phyloP scores from a whole-genome alignment of 2,797 vertebrate genomes.

The Characodon lateralis region DNA sequence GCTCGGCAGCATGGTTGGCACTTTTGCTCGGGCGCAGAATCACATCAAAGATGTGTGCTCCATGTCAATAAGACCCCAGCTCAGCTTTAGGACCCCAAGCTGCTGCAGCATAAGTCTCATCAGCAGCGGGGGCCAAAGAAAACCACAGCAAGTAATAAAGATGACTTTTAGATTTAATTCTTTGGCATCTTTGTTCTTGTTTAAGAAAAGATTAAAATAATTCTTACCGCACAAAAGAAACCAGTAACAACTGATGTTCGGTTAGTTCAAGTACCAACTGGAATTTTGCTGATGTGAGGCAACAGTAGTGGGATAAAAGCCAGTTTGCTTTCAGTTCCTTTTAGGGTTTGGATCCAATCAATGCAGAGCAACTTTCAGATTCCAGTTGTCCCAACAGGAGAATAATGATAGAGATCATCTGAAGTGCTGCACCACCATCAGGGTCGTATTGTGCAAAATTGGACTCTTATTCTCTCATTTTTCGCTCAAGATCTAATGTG shows the following conservation, averaged over 20 bases:
- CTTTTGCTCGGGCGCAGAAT: slow-evolving; percentile 42
- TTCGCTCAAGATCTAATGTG: slow-evolving; percentile 39
- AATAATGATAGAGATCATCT: slow-evolving; percentile 63
- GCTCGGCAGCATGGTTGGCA: slow-evolving; percentile 34
- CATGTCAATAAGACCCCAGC: slow-evolving; percentile 60
- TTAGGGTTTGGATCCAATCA: slow-evolving; percentile 53
- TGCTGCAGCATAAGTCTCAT: slow-evolving; percentile 34
- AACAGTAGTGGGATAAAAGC: slow-evolving; percentile 18
- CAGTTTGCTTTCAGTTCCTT: slow-evolving; percentile 33
- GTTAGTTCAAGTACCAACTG: slow-evolving; percentile 20
- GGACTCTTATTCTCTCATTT: slow-evolving; percentile 50
- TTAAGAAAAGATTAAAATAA: slow-evolving; percentile 13
- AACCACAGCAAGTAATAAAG: slow-evolving; percentile 39
- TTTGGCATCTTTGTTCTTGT: slow-evolving; percentile 11
- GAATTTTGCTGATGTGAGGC: slow-evolving; percentile 27
- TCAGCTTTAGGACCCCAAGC: slow-evolving; percentile 41
- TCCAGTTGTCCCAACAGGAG: slow-evolving; percentile 68
- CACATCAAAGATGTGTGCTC: slow-evolving; percentile 45
- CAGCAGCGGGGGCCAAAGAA: slow-evolving; percentile 23
- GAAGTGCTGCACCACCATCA: slow-evolving; percentile 34
- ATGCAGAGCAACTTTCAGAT: slow-evolving; percentile 51
- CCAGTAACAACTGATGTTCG: slow-evolving; percentile 10
- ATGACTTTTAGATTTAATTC: slow-evolving; percentile 23
- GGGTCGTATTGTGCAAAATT: slow-evolving; percentile 30
- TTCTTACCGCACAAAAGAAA: slow-evolving; percentile 2